Evolutionary conservation across 2,888 invertebrate species (phyloP).

Genomic region (Lutraria lutraria): DNA sequence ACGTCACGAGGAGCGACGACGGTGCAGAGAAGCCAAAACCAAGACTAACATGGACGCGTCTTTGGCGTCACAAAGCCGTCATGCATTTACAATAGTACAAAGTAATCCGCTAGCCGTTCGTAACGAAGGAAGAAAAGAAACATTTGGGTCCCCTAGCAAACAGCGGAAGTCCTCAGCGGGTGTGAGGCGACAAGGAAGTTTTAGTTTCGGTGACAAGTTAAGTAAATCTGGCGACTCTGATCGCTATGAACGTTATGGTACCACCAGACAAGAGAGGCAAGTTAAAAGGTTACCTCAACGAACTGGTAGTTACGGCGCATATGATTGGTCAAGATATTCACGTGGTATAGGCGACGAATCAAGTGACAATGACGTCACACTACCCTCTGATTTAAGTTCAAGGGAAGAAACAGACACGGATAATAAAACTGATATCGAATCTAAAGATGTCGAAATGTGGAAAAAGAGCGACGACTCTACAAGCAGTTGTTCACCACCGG

Average conservation of each 20-base stretch:
- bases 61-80: background rate
- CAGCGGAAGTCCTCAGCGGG: background rate
- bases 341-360: constrained; percentile 26
- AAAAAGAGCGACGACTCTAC: background rate
- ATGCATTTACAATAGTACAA: constrained; percentile 27
- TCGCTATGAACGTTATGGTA: background rate
- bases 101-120: constrained; percentile 8
- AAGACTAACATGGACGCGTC: constrained; percentile 36
- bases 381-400: background rate
- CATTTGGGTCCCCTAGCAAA: background rate
- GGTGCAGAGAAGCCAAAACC: constrained; percentile 30
- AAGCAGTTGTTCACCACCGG: background rate
- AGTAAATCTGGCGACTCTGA: background rate
- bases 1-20: constrained; percentile 36
- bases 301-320: constrained; percentile 36
- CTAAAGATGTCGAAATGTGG: background rate
- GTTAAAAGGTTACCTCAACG: constrained; percentile 21
- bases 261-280: background rate
- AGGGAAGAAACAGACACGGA: background rate
- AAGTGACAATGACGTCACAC: constrained; percentile 14
- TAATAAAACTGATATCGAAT: background rate
- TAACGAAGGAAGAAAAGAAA: background rate
- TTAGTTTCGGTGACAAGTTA: background rate
- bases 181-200: constrained; percentile 34
- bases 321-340: constrained; percentile 59